These are phyloP conservation scores for Clostera curtula DNA, from an alignment of 2,888 invertebrate genomes.

Conservation along the genomic window DNA sequence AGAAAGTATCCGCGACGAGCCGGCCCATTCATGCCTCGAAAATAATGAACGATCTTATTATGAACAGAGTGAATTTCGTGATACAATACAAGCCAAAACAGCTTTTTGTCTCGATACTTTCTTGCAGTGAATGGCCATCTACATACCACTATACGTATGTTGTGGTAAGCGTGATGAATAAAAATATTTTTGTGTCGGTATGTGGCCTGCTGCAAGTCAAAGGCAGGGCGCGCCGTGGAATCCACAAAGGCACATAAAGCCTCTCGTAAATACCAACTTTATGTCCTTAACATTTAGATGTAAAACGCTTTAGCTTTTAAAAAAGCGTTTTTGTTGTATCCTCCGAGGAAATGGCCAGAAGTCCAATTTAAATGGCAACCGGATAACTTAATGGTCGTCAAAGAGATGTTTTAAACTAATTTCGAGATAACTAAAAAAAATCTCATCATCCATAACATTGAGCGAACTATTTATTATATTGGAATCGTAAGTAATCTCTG, in stretches of 20 bases:
- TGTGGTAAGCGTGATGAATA: conserved; percentile 23
- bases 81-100: conserved; percentile 16
- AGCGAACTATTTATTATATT: too few species aligned
- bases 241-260: conserved; percentile 40
- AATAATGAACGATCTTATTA: conserved; percentile 8
- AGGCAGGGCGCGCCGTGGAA: conserved; percentile 33
- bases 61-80: conserved; percentile 11
- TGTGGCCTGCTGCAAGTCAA: conserved; percentile 37
- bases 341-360: conserved; percentile 55
- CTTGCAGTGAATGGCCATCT: conserved; percentile 38
- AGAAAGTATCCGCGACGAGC: conserved; percentile 5
- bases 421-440: conserved; percentile 11
- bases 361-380: conserved; percentile 50
- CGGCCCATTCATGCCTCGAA: conserved; percentile 16
- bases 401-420: conserved; percentile 22
- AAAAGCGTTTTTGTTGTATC: conserved; percentile 43
- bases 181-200: conserved; percentile 44
- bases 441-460: too few species aligned
- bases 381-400: conserved; percentile 38
- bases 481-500: too few species aligned
- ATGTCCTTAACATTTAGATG: conserved; percentile 27
- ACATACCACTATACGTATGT: conserved; percentile 7
- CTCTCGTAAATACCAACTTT: conserved; percentile 41
- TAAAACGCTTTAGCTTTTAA: conserved; percentile 21
- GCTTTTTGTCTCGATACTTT: conserved; percentile 33